These are phyloP conservation scores for Apotomis betuletana DNA, from an alignment of 2,888 invertebrate species.

Conservation along the genomic window DNA sequence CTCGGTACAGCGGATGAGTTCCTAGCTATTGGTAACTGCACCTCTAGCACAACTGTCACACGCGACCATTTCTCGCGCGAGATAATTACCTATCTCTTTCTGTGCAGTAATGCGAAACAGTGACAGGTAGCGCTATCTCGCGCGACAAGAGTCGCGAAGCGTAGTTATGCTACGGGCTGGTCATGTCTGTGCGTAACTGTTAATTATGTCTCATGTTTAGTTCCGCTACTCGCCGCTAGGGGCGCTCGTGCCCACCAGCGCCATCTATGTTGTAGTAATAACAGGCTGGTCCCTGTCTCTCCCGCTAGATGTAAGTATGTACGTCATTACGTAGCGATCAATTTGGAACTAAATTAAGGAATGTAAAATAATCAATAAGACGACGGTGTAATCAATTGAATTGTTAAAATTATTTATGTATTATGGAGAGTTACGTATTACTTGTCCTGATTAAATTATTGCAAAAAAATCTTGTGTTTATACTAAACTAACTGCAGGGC, in stretches of 20 bases:
- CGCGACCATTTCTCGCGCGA: no score
- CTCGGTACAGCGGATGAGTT: no score
- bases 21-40: no score
- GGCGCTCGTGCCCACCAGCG: constrained; percentile 32
- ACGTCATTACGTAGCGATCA: constrained; percentile 52
- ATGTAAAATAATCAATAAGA: constrained; percentile 57
- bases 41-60: no score
- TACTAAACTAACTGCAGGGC: not conserved
- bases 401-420: constrained; percentile 80
- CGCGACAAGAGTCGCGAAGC: no score
- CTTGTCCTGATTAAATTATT: constrained; percentile 82
- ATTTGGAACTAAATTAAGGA: constrained; percentile 53
- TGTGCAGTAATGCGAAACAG: no score
- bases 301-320: constrained; percentile 55
- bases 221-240: constrained; percentile 7
- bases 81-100: no score
- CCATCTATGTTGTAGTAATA: constrained; percentile 58
- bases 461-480: constrained; percentile 56
- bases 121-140: no score
- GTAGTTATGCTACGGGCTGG: no score
- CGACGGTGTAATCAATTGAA: constrained; percentile 73
- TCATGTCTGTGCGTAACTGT: no score
- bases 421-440: constrained; percentile 79
- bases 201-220: not conserved
- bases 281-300: constrained; percentile 77